Evolutionary conservation across 2,113 vertebrate genomes (phyloP).

Genomic region (Gopherus evgoodei): DNA sequence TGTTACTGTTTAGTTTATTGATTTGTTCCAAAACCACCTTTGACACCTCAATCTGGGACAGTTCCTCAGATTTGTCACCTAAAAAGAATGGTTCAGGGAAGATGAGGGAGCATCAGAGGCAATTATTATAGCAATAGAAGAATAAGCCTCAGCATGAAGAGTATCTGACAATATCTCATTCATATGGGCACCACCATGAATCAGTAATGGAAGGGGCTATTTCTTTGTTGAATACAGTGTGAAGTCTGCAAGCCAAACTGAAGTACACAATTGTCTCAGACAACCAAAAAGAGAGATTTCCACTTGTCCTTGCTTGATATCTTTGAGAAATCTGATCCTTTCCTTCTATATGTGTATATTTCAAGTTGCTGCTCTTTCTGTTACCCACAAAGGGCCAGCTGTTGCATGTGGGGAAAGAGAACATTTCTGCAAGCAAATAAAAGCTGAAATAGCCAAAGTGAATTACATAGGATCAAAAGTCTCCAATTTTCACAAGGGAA

Average conservation of each 20-base stretch:
- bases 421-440: constrained; percentile 15
- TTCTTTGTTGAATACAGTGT: neutral
- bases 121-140: neutral
- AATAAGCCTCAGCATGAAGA: neutral
- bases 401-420: neutral
- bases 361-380: neutral
- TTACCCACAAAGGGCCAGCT: neutral
- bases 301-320: neutral
- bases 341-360: neutral
- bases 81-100: neutral
- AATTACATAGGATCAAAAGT: neutral
- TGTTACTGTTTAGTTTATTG: no score
- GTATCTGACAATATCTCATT: neutral
- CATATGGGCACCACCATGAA: fast-evolving
- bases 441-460: neutral
- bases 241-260: neutral
- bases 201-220: fast-evolving
- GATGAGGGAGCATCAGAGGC: neutral
- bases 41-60: no score
- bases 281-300: neutral
- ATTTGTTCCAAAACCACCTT: no score
- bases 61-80: no score
- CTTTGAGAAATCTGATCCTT: neutral
- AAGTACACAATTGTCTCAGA: neutral
- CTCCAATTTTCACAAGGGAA: neutral